phyloP scores from a whole-genome alignment of 1,140 invertebrate genomes.

The Reticulitermes speratus region DNA sequence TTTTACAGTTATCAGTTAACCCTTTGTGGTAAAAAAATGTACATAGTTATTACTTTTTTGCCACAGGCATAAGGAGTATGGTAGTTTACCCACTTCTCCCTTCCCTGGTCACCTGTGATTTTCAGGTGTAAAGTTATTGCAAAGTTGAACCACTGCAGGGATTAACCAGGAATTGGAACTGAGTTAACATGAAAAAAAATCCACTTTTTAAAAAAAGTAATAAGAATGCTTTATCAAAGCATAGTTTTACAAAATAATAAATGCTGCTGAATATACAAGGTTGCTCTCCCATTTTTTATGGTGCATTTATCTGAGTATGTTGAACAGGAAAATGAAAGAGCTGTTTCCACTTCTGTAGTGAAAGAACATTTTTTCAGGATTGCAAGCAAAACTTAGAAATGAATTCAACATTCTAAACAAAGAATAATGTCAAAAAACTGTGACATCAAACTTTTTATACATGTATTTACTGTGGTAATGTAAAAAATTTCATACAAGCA shows the following conservation, averaged over 20 bases:
- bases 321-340: not conserved
- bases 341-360: conserved; percentile 1
- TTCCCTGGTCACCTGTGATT: not conserved
- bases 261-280: not conserved
- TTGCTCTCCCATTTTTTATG: not conserved
- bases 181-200: conserved; percentile 18
- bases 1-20: conserved; percentile 32
- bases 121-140: conserved; percentile 15
- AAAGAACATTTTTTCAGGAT: not conserved
- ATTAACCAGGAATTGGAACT: conserved; percentile 33
- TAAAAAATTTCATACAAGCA: conserved; percentile 24
- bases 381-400: not conserved
- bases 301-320: not conserved
- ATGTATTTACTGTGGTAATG: conserved; percentile 32
- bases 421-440: conserved; percentile 21
- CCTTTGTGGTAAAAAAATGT: conserved; percentile 32
- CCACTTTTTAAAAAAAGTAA: not conserved
- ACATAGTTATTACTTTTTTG: conserved; percentile 34
- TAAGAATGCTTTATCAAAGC: too few species aligned
- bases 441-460: conserved; percentile 34
- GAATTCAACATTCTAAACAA: conserved; percentile 30
- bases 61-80: conserved; percentile 26
- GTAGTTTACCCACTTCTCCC: not conserved
- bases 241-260: not conserved
- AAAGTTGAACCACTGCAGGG: conserved; percentile 30